Evolutionary conservation across 1,140 invertebrate species (phyloP).

Genomic region (Lanistes nyassanus): DNA sequence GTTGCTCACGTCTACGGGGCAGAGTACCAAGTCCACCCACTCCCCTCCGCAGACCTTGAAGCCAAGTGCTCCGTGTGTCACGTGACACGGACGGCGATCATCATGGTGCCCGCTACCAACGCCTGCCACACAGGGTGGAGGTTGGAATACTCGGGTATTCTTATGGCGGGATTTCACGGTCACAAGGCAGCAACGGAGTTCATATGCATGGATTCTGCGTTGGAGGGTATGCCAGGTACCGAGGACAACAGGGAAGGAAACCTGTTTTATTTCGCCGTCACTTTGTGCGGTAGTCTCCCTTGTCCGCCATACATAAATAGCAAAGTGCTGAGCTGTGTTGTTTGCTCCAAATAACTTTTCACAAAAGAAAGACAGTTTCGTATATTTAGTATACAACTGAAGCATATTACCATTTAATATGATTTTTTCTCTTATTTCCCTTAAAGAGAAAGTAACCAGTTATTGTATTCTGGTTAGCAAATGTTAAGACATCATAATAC

Average conservation of each 20-base stretch:
- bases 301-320: conserved; percentile 26
- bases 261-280: conserved; percentile 17
- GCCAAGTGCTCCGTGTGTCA: neutral
- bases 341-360: conserved; percentile 18
- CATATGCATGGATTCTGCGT: conserved; percentile 27
- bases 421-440: too few relatives aligned
- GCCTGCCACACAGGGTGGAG: conserved; percentile 41
- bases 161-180: conserved; percentile 19
- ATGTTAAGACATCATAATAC: too few relatives aligned
- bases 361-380: too few relatives aligned
- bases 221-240: neutral
- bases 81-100: neutral
- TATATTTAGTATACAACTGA: too few relatives aligned
- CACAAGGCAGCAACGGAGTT: conserved; percentile 15
- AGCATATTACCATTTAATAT: too few relatives aligned
- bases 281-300: conserved; percentile 4
- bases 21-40: neutral
- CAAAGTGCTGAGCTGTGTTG: conserved; percentile 17
- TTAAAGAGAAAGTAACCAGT: too few relatives aligned
- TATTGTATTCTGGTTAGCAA: too few relatives aligned
- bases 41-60: neutral
- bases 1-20: neutral
- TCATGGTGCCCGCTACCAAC: conserved; percentile 42
- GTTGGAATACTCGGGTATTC: conserved; percentile 21
- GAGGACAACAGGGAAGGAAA: conserved; percentile 2